phyloP scores from a whole-genome alignment of 2,113 vertebrate species.

The Lipophrys pholis region DNA sequence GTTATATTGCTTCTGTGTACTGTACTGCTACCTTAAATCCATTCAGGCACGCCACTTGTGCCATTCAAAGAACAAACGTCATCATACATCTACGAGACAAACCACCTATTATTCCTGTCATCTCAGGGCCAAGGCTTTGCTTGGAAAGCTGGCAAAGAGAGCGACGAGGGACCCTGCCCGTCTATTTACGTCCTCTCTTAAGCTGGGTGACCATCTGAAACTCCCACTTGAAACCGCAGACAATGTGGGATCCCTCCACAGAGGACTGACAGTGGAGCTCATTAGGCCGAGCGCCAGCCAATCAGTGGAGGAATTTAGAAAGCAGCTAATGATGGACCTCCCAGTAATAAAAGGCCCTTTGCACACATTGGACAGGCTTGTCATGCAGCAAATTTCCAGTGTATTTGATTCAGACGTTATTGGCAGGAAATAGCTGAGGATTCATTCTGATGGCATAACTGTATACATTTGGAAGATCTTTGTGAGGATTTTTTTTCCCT shows the following conservation, averaged over 20 bases:
- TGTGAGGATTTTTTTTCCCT: too few species aligned
- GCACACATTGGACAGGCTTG: slow-evolving; percentile 52
- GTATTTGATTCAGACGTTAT: slow-evolving; percentile 26
- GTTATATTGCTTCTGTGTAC: too few species aligned
- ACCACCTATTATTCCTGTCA: slow-evolving; percentile 43
- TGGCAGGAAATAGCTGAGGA: not conserved
- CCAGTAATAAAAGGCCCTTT: slow-evolving; percentile 53
- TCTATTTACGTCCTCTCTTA: slow-evolving; percentile 74
- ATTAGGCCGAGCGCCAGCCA: slow-evolving; percentile 55
- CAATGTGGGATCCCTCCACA: slow-evolving; percentile 69
- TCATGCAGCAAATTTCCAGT: slow-evolving; percentile 53
- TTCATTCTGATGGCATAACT: not conserved
- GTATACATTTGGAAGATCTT: not conserved
- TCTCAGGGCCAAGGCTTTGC: slow-evolving; percentile 42
- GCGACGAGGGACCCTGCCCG: slow-evolving; percentile 32
- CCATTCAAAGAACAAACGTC: slow-evolving; percentile 20
- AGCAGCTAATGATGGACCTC: slow-evolving; percentile 49
- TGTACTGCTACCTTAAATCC: too few species aligned
- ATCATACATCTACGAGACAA: slow-evolving; percentile 34
- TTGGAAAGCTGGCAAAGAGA: slow-evolving; percentile 64
- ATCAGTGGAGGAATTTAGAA: slow-evolving; percentile 60
- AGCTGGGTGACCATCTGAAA: slow-evolving; percentile 72
- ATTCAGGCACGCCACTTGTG: not conserved
- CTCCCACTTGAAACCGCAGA: slow-evolving; percentile 69
- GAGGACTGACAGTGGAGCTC: slow-evolving; percentile 62